Percentiles rank a stretch among this genome's conserved stretches.
These are phyloP conservation scores for Limenitis arthemis DNA, from an alignment of 2,888 invertebrate genomes.

Conservation along the genomic window DNA sequence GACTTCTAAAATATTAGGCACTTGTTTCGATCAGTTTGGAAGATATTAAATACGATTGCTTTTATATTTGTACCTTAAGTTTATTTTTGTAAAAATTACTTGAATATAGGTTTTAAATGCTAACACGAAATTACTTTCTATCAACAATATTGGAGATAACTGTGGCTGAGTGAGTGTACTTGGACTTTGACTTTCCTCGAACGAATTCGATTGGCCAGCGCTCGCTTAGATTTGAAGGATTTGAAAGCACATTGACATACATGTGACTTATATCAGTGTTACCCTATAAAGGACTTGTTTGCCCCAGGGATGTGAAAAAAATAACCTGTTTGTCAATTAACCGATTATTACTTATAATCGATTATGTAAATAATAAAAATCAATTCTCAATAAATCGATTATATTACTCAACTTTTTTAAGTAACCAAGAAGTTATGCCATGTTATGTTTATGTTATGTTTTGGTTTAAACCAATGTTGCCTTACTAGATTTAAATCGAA, in stretches of 20 bases:
- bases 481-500: no score
- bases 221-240: conserved; percentile 1
- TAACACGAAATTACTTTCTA: conserved; percentile 24
- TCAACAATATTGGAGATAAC: conserved; percentile 11
- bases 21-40: conserved; percentile 43
- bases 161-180: conserved; percentile 8
- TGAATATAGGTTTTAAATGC: conserved; percentile 16
- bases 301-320: no score
- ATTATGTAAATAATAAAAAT: no score
- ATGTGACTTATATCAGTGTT: not conserved
- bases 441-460: no score
- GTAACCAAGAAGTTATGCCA: no score
- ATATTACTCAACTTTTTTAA: no score
- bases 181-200: conserved; percentile 21
- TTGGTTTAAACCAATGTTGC: no score
- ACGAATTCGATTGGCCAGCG: conserved; percentile 27
- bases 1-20: conserved; percentile 45
- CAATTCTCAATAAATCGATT: no score
- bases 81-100: not conserved
- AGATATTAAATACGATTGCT: conserved; percentile 17
- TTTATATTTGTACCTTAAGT: conserved; percentile 12
- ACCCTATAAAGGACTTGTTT: no score
- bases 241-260: not conserved
- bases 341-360: no score
- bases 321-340: no score